Base-by-base conservation (phyloP, 35 echinoderm and acorn worm species). In the Ophioderma brevispina region DNA sequence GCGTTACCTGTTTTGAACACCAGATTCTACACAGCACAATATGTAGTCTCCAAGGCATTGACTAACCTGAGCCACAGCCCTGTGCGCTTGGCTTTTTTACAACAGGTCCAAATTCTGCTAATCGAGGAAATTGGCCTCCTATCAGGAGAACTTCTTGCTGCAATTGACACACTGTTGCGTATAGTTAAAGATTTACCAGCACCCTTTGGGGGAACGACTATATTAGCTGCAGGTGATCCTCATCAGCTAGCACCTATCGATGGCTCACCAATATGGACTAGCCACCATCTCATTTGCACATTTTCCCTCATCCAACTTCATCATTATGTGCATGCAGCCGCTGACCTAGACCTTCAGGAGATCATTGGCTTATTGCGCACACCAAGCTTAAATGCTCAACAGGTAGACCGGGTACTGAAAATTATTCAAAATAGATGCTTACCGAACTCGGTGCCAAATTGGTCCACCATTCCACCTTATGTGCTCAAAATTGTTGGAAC, bases 381-480 rank as follows among this genome's bases (percentile, higher is more conserved):
- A 8, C 46, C 46, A 52, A 52, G 46, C 46, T 21, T 52, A 52
- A 52, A 8, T 52, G 46, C 46, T 52, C 8, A 52, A 52, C 46
- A 52, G 46, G 46, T 52, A 52, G 46, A 52, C 21, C 8, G 8
- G 21, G 21, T 52, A 11, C 46, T 52, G 8, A 52, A 52, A 11
- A 52, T 52, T 52, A 52, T 52, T 52, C 46, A 52, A 52, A 8
- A 21, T 52, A 52, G 46, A 52, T 52, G 46, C 21, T 52, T 52
- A 70, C 59, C 59, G n/a, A 70, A 70, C 59, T 70, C 59, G n/a
- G 59, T 70, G 59, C 59, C 59, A 13, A 18, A 70, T 70, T 70
- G 59, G 59, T 70, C 6, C 15, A 70, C 17, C 28, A 70, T 70
- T 70, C 59, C 59, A 70, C 59, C 59, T 25, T 25, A 70, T 70